Conservation (phyloP, 2,797 vertebrate genomes). For the Hephaestus fuliginosus region DNA sequence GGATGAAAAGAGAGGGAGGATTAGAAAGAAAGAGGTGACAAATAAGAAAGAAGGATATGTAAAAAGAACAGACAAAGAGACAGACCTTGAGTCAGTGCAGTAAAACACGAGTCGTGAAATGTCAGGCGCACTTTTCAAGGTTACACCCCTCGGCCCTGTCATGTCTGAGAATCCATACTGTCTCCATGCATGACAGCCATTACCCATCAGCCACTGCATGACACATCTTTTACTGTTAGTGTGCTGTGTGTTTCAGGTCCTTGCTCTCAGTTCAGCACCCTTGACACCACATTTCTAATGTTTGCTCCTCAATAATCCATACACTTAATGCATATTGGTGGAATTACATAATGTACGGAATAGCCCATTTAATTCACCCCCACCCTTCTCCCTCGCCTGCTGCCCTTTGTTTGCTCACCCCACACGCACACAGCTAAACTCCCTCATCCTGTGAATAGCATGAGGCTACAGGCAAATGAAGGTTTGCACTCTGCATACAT, state of each 20-base stretch:
- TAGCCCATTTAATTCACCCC: conserved; percentile 9
- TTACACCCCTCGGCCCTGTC: conserved; percentile 43
- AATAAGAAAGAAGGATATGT: conserved; percentile 23
- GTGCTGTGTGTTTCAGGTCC: conserved; percentile 12
- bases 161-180: conserved; percentile 58
- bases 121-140: conserved; percentile 60
- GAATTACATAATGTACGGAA: conserved; percentile 19
- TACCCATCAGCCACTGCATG: conserved; percentile 35
- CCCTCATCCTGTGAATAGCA: conserved; percentile 29
- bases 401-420: conserved; percentile 4
- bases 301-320: conserved; percentile 37
- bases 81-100: conserved; percentile 13
- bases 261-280: conserved; percentile 7
- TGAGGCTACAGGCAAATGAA: conserved; percentile 31
- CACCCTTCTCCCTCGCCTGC: background rate
- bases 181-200: conserved; percentile 31
- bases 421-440: conserved; percentile 3
- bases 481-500: conserved; percentile 57
- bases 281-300: conserved; percentile 3
- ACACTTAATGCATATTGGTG: conserved; percentile 14
- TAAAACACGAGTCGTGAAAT: conserved; percentile 38
- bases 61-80: conserved; percentile 11
- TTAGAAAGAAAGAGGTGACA: background rate
- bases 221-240: conserved; percentile 11
- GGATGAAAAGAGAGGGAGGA: background rate